Evolutionary conservation across 1,140 invertebrate genomes (phyloP), one percentile per base, ranked within the genome.

Genomic region (Pantala flavescens): DNA sequence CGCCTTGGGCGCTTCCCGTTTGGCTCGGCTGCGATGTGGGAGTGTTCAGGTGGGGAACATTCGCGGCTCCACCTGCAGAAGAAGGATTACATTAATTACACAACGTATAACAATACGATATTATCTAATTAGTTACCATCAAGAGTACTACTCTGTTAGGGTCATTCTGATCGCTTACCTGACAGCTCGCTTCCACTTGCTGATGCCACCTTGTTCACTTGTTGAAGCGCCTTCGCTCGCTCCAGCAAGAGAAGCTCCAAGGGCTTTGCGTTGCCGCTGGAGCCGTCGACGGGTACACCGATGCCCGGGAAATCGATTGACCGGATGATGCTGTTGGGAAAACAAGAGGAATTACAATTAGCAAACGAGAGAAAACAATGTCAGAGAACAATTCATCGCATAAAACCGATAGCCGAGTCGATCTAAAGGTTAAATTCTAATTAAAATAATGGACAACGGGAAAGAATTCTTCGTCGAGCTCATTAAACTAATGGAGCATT

Each of bases 141-240:
- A 63, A 63, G 12, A 19, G 49, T 63, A 12, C 49, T 63, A 63
- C 2, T 19, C 3, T 19, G 12, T 63, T 21, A 63, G n/a, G 12
- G 3, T 63, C 3, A 63, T 63, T 63, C 28, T 63, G 49, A 63
- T 63, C 12, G n/a, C 49, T 63, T 21, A 63, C 49, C 49, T 63
- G 49, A 21, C 49, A 63, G n/a, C 14, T 63, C 49, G 49, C 49
- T 63, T 63, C 49, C 49, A 63, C 16, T 19, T 5, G 49, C 49
- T 63, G 49, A 63, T 21, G 49, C 49, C 14, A 63, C 49, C 49
- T 63, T 63, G 16, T 63, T 21, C 49, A 63, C 49, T 76, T 83
- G 84, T 79, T 90, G 90, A 72, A 91, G 80, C 24, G 86, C 86
- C 80, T 93, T 93, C 77, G 89, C 89, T 78, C 92, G 89, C 82